A percentile compares a stretch with the other conserved stretches of the same genome.
Evolutionary conservation across 2,888 invertebrate species (phyloP).

Genomic region (Abscondita cerata): DNA sequence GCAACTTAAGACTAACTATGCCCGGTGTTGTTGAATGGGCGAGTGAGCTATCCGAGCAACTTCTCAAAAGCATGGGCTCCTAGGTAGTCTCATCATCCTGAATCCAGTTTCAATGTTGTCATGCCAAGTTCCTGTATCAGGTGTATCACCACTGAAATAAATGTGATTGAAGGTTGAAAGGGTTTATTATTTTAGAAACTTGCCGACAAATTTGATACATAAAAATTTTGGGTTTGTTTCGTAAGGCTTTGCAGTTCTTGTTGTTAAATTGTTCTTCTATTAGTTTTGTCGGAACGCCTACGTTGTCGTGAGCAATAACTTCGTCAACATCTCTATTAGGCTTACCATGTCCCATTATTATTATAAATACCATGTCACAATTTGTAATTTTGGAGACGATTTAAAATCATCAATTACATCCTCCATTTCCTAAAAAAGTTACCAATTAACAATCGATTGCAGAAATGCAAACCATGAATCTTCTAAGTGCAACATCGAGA

Average conservation of each 20-base stretch:
- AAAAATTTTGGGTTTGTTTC: constrained; percentile 72
- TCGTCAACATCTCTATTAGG: constrained; percentile 58
- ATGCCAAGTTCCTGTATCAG: constrained; percentile 43
- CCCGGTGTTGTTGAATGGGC: constrained; percentile 68
- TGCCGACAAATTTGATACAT: constrained; percentile 74
- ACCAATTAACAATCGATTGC: no score
- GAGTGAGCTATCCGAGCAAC: constrained; percentile 66
- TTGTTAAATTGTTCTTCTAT: constrained; percentile 69
- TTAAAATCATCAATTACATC: constrained; percentile 59
- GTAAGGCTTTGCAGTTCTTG: constrained; percentile 62
- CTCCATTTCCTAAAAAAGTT: constrained; percentile 56
- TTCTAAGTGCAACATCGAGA: no score
- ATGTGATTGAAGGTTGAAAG: no score
- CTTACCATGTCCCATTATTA: constrained; percentile 71
- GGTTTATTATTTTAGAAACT: no score
- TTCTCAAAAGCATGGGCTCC: constrained; percentile 38
- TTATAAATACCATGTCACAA: constrained; percentile 69
- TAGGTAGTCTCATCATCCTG: constrained; percentile 16
- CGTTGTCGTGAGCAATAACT: constrained; percentile 67
- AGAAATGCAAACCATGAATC: no score
- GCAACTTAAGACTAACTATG: no score
- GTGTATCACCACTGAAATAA: constrained; percentile 50
- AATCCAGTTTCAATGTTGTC: constrained; percentile 37
- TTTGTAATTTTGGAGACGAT: constrained; percentile 53
- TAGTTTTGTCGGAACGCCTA: constrained; percentile 59